Percentiles rank a stretch among this genome's conserved stretches.
These are phyloP conservation scores for Nycticorax nycticorax DNA, from an alignment of 2,113 vertebrate species.

Conservation along the genomic window DNA sequence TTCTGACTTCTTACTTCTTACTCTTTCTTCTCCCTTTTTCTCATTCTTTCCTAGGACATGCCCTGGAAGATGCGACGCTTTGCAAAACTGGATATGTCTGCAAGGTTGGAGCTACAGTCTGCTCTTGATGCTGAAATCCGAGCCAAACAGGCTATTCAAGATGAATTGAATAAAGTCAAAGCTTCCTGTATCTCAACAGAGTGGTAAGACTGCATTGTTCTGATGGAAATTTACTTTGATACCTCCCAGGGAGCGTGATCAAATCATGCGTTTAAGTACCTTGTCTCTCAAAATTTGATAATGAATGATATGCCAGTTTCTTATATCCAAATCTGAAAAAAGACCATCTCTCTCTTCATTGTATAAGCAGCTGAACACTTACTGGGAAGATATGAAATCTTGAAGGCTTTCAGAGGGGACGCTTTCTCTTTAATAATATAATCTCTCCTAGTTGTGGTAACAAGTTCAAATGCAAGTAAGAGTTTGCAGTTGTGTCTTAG, in stretches of 20 bases:
- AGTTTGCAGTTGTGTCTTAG: not conserved
- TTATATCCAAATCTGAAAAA: not conserved
- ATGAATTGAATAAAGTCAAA: constrained; percentile 96
- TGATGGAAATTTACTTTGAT: not conserved
- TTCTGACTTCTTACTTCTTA: not conserved
- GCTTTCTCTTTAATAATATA: not conserved
- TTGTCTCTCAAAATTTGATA: not conserved
- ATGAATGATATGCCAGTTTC: not conserved
- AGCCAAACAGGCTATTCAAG: constrained; percentile 95
- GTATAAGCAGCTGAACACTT: not conserved
- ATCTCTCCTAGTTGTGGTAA: not conserved
- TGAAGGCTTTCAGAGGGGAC: not conserved
- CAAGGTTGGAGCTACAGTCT: constrained; percentile 94
- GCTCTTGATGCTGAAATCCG: constrained; percentile 96
- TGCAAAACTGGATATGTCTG: constrained; percentile 98
- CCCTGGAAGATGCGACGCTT: constrained; percentile 99
- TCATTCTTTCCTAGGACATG: constrained; percentile 84
- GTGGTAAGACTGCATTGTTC: constrained; percentile 79
- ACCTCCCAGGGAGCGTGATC: not conserved
- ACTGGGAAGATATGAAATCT: not conserved
- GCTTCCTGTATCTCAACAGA: constrained; percentile 92
- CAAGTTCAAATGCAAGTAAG: not conserved
- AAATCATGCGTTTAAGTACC: not conserved
- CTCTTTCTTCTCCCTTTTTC: not conserved
- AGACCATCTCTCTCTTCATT: not conserved